phyloP scores from a whole-genome alignment of 1,140 invertebrate species.

The Drosophila jambulina region DNA sequence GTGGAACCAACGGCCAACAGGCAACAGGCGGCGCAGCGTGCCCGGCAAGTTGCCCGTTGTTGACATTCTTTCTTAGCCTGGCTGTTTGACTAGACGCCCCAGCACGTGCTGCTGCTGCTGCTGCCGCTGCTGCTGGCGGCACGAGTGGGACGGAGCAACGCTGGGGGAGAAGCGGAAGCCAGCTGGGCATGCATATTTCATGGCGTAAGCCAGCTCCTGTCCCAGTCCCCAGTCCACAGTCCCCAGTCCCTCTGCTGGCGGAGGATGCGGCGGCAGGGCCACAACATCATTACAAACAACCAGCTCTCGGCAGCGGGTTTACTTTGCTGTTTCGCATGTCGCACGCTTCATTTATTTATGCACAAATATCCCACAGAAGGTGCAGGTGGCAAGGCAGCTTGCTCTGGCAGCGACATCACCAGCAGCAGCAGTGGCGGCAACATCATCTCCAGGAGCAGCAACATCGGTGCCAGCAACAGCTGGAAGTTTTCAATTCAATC shows the following conservation, averaged over 20 bases:
- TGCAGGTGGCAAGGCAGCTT: conserved; percentile 28
- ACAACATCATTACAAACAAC: conserved; percentile 55
- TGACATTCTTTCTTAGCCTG: conserved; percentile 52
- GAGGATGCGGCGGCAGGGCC: conserved; percentile 12
- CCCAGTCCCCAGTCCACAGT: conserved; percentile 3
- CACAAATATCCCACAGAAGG: conserved; percentile 57
- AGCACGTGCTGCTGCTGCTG: conserved; percentile 49
- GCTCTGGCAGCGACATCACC: conserved; percentile 16
- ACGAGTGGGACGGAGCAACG: conserved; percentile 4
- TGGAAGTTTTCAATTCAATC: conserved; percentile 71
- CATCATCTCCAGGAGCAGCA: conserved; percentile 31
- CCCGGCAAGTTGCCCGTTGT: conserved; percentile 44
- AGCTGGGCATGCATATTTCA: conserved; percentile 60
- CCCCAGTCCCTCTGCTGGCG: conserved; percentile 3
- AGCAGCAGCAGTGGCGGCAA: conserved; percentile 19
- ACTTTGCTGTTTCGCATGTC: conserved; percentile 52
- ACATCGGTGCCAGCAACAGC: conserved; percentile 50
- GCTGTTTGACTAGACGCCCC: conserved; percentile 56
- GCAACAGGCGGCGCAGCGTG: conserved; percentile 40
- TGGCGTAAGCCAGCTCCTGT: conserved; percentile 28
- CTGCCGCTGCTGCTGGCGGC: conserved; percentile 7
- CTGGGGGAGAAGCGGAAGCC: conserved; percentile 12
- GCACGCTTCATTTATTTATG: conserved; percentile 58
- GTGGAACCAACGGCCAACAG: conserved; percentile 7
- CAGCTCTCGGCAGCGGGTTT: conserved; percentile 29